Evolutionary conservation across 2,888 invertebrate species (phyloP).

Genomic region (Charanyca ferruginea): DNA sequence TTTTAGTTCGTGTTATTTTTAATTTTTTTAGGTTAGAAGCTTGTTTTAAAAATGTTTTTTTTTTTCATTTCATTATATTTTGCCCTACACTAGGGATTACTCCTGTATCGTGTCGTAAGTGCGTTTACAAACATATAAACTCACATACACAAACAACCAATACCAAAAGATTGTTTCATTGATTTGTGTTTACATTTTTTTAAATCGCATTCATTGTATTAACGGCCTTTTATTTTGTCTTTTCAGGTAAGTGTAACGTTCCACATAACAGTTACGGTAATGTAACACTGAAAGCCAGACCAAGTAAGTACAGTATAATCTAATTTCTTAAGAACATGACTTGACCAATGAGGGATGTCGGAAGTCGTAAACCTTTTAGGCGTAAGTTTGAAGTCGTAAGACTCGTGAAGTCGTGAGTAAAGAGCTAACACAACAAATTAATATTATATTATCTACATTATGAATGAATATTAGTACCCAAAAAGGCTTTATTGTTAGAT

Average conservation of each 20-base stretch:
- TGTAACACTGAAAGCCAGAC: slow-evolving; percentile 8
- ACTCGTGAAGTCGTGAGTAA: neutral
- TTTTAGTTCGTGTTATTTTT: no score
- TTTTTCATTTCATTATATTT: no score
- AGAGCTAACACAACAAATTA: neutral
- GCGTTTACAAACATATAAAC: no score
- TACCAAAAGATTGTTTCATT: no score
- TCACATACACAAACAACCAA: no score
- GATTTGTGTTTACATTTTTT: no score
- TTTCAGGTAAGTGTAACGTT: slow-evolving; percentile 50
- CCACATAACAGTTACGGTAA: neutral
- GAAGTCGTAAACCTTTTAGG: slow-evolving; percentile 33
- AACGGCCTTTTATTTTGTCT: slow-evolving; percentile 15
- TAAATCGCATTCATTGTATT: neutral
- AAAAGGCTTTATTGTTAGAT: neutral
- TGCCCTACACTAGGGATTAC: no score
- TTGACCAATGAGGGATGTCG: slow-evolving; percentile 41
- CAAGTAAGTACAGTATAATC: slow-evolving; percentile 49
- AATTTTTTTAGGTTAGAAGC: no score
- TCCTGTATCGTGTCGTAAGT: no score
- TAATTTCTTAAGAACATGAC: slow-evolving; percentile 33
- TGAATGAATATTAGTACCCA: neutral
- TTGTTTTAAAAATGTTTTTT: no score
- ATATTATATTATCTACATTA: neutral
- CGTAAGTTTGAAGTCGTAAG: slow-evolving; percentile 15